Percentiles rank a stretch among this genome's conserved stretches.
Conservation (phyloP, 1,140 invertebrate species). For the Glossosoma conforme region DNA sequence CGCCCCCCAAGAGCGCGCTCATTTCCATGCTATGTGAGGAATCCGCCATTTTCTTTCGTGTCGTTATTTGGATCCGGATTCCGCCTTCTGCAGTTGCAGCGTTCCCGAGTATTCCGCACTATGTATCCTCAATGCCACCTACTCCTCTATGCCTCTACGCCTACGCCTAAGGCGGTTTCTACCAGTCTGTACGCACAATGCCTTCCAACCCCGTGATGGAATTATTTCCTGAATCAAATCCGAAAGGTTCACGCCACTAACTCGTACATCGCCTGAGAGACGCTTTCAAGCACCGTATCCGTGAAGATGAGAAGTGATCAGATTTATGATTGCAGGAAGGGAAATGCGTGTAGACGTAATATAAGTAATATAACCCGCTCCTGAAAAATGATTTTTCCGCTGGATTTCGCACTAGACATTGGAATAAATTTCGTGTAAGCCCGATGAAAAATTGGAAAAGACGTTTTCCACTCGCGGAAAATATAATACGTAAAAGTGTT, state of each 20-base stretch:
- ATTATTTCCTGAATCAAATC: constrained; percentile 11
- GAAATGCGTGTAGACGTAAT: constrained; percentile 12
- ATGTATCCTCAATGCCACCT: too few species aligned
- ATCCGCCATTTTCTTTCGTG: too few species aligned
- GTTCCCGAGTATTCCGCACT: too few species aligned
- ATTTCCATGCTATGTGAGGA: too few species aligned
- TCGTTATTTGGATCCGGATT: too few species aligned
- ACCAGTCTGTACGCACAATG: too few species aligned
- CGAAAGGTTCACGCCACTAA: constrained; percentile 9
- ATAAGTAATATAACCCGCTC: not conserved
- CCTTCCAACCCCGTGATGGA: constrained; percentile 3
- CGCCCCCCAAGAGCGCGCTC: too few species aligned
- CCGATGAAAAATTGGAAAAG: not conserved
- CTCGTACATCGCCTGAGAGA: constrained; percentile 1
- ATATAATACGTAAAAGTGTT: too few species aligned
- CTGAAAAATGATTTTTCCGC: not conserved
- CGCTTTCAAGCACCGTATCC: not conserved
- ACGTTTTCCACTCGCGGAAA: too few species aligned
- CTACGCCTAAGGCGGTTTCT: too few species aligned
- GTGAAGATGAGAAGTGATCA: constrained; percentile 8
- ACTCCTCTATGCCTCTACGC: too few species aligned
- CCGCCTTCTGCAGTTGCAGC: too few species aligned
- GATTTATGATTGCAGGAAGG: constrained; percentile 13
- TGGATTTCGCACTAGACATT: not conserved
- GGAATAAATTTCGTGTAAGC: constrained; percentile 15